These are phyloP conservation scores for Hexactinellida sp. DNA, from an alignment of 37 sponge, comb jelly and placozoan genomes.

Conservation along the genomic window DNA sequence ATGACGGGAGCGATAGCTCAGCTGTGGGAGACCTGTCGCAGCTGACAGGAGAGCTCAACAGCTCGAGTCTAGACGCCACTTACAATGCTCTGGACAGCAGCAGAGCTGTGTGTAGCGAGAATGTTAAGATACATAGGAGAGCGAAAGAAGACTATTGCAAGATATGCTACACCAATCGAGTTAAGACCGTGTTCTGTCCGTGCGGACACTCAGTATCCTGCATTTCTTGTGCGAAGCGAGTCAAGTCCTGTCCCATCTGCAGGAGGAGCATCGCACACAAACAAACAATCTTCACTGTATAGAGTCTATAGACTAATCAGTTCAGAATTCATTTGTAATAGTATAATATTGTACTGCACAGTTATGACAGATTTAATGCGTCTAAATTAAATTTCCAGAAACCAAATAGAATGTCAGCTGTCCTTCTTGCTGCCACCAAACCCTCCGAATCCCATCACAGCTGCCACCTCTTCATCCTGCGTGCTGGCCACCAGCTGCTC, in stretches of 20 bases:
- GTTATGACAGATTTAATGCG: no score
- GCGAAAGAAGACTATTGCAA: background rate
- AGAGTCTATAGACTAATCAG: no score
- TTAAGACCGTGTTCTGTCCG: slow-evolving; percentile 55
- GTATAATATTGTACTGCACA: background rate
- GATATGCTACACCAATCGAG: background rate
- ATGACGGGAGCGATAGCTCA: background rate
- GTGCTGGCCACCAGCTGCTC: slow-evolving; percentile 27
- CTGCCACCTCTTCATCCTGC: slow-evolving; percentile 73
- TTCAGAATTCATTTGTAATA: background rate
- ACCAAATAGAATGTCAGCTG: slow-evolving; percentile 19
- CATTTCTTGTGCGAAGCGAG: slow-evolving; percentile 40
- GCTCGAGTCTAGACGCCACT: background rate
- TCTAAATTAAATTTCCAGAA: no score
- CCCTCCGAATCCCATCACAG: slow-evolving; percentile 92
- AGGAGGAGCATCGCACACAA: slow-evolving; percentile 19
- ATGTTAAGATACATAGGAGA: background rate
- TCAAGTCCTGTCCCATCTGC: slow-evolving; percentile 70
- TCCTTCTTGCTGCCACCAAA: slow-evolving; percentile 67
- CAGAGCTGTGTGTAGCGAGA: background rate
- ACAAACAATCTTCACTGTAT: slow-evolving; percentile 2
- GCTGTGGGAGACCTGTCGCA: background rate
- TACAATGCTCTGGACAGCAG: background rate
- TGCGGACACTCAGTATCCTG: slow-evolving; percentile 81
- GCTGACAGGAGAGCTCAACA: background rate